Base-by-base conservation (phyloP, 2,113 vertebrate species). In the Sarotherodon lohbergeri region DNA sequence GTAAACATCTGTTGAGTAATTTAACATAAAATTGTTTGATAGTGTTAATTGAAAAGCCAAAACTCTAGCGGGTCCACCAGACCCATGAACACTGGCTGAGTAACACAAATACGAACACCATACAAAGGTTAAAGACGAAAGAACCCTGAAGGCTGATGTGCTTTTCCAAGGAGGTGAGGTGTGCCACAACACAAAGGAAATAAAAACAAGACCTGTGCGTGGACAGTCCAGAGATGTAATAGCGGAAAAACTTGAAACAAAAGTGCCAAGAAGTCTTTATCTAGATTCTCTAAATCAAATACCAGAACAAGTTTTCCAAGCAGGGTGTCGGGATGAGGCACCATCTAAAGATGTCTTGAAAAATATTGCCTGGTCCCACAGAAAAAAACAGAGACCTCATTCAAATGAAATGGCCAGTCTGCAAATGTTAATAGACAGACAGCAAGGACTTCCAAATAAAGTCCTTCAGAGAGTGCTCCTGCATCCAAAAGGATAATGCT, bases 121-220 rank as follows among this genome's bases (percentile, higher is more conserved):
- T 22, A 22, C 22, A 22, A 22, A 22, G n/a, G 9, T 1, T 0
- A 24, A 24, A 55, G 54, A 24, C 0, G 2, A 54, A 12, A 12
- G 24, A 55, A 24, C n/a, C 54, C 54, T 0, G n/a, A 55, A 12
- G 54, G n/a, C 0, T n/a, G 22, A 24, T 22, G 54, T 55, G n/a
- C 19, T 55, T 24, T 1, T 55, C 1, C n/a, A 56, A 24, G 2
- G 54, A 56, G n/a, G 54, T 4, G 54, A 56, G 5, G n/a, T 12
- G 54, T 56, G n/a, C 10, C 54, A 56, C n/a, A 56, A 24, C 54
- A 56, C 10, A n/a, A 56, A 56, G 5, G 54, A 56, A 24, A 22
- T 56, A 0, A 56, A 56, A 56, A 6, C 54, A 56, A 24, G 54
- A 56, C 11, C 2, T 22, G 54, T 56, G 54, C 6, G 5, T 56